Base-by-base conservation (phyloP, 1,140 invertebrate genomes). In the Listronotus bonariensis region DNA sequence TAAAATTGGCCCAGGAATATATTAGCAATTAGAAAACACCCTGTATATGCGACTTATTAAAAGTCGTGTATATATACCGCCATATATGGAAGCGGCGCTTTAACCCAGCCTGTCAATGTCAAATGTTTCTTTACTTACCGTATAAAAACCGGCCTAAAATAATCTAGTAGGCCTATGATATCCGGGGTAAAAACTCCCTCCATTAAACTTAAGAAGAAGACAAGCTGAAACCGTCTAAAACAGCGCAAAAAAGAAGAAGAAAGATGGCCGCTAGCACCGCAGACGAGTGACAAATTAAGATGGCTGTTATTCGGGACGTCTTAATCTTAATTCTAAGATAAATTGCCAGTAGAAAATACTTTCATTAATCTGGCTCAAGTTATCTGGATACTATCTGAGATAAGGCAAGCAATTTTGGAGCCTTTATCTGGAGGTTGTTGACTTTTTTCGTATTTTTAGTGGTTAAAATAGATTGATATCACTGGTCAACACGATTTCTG, bases 261-360 rank as follows among this genome's bases (percentile, higher is more conserved):
- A 73, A 55, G 68, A 62, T 53, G 54, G 67, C 56, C 59, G 69
- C 48, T 49, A 40, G 46, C 55, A 65, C 63, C 63, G 63, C 63
- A 57, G 63, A 58, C 58, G 52, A 70, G 72, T 74, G 75, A 76
- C 73, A 76, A 77, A 77, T 77, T 76, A 76, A 77, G 76, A 76
- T 73, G 73, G 64, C 71, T 72, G 74, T 72, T 67, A 72, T 72
- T 76, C 70, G 72, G 72, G 72, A 74, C 75, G 68, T 74, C 76
- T 75, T 76, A 77, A 76, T 77, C 76, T 77, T 76, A 76, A 77
- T 76, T 77, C 76, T 74, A 76, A 78, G 76, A 78, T 78, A 78
- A 78, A 78, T 78, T 78, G 74, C 74, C 74, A 68, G 65, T 67
- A 63, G 73, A 76, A 72, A 77, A 78, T 78, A 77, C 76, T 78